These are phyloP conservation scores for Liposcelis brunnea DNA, from an alignment of 2,888 invertebrate genomes.

Conservation along the genomic window DNA sequence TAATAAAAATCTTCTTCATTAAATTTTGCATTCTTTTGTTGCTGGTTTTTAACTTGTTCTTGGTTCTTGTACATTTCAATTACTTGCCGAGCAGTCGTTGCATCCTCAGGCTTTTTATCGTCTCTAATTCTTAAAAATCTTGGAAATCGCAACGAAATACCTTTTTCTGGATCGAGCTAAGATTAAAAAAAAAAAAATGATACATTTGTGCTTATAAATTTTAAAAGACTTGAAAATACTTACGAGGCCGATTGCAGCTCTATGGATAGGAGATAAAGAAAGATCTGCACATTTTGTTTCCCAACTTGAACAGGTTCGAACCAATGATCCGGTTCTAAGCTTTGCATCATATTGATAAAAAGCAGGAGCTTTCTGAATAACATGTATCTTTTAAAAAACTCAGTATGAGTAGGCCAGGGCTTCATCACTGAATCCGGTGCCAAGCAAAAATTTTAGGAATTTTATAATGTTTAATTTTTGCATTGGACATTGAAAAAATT, in stretches of 20 bases:
- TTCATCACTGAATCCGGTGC: conserved; percentile 90
- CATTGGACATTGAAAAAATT: no score
- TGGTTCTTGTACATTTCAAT: conserved; percentile 82
- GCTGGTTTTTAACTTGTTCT: conserved; percentile 70
- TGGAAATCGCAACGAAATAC: conserved; percentile 90
- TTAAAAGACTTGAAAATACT: no score
- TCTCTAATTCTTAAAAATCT: conserved; percentile 77
- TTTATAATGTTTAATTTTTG: no score
- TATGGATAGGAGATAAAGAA: conserved; percentile 86
- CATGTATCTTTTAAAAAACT: conserved; percentile 55
- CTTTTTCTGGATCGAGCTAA: conserved; percentile 73
- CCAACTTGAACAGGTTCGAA: conserved; percentile 80
- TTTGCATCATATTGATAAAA: conserved; percentile 65
- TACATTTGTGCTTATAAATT: no score
- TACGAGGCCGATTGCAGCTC: conserved; percentile 71
- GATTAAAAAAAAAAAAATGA: conserved; percentile 15
- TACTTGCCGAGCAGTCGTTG: conserved; percentile 77
- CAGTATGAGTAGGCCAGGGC: conserved; percentile 59
- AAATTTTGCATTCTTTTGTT: conserved; percentile 23
- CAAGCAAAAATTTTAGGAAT: no score
- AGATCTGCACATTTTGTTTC: conserved; percentile 96
- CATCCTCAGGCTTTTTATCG: conserved; percentile 85
- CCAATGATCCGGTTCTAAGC: conserved; percentile 74
- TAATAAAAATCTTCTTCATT: conserved; percentile 46
- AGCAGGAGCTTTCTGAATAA: conserved; percentile 52